Evolutionary conservation across 1,140 invertebrate species (phyloP).

Genomic region (Melipona quadrifasciata): DNA sequence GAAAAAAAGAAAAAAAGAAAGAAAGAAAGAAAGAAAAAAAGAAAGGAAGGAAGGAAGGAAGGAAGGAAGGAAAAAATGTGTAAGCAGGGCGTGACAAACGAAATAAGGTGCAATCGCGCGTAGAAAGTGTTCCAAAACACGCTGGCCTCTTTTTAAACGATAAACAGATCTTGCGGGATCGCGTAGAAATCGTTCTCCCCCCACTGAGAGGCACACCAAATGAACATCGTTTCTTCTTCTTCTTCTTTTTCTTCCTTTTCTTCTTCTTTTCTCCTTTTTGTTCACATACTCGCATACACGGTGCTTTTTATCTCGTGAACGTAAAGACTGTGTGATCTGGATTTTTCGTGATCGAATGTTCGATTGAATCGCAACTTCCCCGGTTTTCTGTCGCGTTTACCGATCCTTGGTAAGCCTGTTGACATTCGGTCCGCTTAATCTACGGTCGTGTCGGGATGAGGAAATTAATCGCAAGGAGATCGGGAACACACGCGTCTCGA

Average conservation of each 20-base stretch:
- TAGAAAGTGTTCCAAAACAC: constrained; percentile 25
- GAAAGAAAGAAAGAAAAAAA: not conserved
- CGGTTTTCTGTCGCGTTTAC: constrained; percentile 30
- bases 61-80: no score
- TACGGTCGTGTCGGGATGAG: not conserved
- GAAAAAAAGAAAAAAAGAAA: not conserved
- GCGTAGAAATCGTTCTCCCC: constrained; percentile 24
- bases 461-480: not conserved
- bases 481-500: constrained; percentile 22
- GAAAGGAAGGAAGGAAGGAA: not conserved
- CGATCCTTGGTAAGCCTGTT: constrained; percentile 4
- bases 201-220: constrained; percentile 23
- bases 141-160: constrained; percentile 41
- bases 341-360: constrained; percentile 14
- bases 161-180: constrained; percentile 31
- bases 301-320: not conserved
- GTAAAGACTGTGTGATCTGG: not conserved
- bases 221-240: constrained; percentile 23
- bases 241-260: constrained; percentile 1
- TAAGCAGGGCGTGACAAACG: constrained; percentile 24
- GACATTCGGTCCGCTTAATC: constrained; percentile 21
- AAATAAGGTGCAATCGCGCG: constrained; percentile 27
- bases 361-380: constrained; percentile 55
- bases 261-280: constrained; percentile 4
- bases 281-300: not conserved